Percentiles rank a stretch among this genome's conserved stretches.
These are phyloP conservation scores for Tinea trinotella DNA, from an alignment of 2,888 invertebrate species.

Conservation along the genomic window DNA sequence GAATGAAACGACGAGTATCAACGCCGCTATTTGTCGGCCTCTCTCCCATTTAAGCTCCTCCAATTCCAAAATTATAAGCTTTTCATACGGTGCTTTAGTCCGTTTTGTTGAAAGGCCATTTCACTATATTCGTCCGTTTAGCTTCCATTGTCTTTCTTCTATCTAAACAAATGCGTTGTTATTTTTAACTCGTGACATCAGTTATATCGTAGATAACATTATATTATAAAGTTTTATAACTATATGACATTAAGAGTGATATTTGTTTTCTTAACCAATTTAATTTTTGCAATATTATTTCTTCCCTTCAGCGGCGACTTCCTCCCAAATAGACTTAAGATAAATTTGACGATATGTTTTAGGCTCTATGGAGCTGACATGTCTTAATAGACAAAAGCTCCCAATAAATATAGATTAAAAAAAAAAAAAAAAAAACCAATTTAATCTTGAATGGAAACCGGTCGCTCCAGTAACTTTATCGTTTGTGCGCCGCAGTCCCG, in stretches of 20 bases:
- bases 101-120: not conserved
- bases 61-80: not conserved
- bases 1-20: not conserved
- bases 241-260: not conserved
- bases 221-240: not conserved
- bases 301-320: too few species aligned
- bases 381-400: too few species aligned
- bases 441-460: slow-evolving; percentile 5
- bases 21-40: slow-evolving; percentile 6
- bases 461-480: not conserved
- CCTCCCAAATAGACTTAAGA: too few species aligned
- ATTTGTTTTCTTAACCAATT: not conserved
- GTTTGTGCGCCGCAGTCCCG: not conserved
- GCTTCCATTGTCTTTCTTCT: not conserved
- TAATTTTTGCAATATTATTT: too few species aligned
- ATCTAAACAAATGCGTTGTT: not conserved
- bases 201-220: not conserved
- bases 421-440: too few species aligned
- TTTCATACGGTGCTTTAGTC: not conserved
- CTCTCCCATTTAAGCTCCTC: slow-evolving; percentile 1
- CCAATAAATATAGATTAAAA: too few species aligned
- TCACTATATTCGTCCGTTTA: not conserved
- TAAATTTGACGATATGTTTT: too few species aligned
- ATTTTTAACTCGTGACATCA: not conserved
- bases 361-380: too few species aligned